Evolutionary conservation across 2,113 vertebrate species (phyloP), one percentile per base, ranked within the genome.

Genomic region (Picathartes gymnocephalus): DNA sequence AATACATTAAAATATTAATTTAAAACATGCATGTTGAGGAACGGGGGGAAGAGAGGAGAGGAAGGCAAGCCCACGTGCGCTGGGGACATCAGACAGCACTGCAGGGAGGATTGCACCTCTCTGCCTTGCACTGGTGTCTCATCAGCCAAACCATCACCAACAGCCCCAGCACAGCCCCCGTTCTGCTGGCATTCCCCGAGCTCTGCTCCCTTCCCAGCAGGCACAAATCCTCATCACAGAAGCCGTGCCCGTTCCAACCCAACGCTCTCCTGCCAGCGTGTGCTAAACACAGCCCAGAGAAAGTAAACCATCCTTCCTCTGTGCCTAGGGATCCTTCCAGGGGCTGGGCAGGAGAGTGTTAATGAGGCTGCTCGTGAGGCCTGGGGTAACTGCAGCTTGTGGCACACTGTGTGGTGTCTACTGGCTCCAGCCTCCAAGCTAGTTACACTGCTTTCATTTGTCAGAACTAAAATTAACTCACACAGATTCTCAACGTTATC

Each of bases 381-480:
- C 30, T 44, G 4, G 31, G 70, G 6, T 60, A 70, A 40, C 16
- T 51, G 69, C 88, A 58, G 81, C 81, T 44, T 6, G n/a, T 40
- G 53, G 78, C 92, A 85, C 47, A 0, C 62, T 1, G 25, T 4
- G 9, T 50, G 57, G 6, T 51, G 68, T 48, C 91, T 81, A 77
- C 77, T 64, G 85, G 42, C 88, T 73, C 66, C 37, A 30, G 40
- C 44, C 66, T 70, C 87, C 19, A 50, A 58, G 81, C 88, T 60
- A 47, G 62, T 64, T 92, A 73, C 87, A 66, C 69, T 8, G 54
- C 39, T 80, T 88, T 61, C 87, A 30, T 77, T 82, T 92, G 74
- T 93, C 87, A 91, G 84, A 42, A 92, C 81, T 90, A 82, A 96
- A 95, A 95, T 96, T 89, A 96, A 94, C 90, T 97, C 64, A 4